Percentiles rank a stretch among this genome's conserved stretches.
phyloP scores from a whole-genome alignment of 1,140 invertebrate species.

The Macrosteles quadrilineatus region DNA sequence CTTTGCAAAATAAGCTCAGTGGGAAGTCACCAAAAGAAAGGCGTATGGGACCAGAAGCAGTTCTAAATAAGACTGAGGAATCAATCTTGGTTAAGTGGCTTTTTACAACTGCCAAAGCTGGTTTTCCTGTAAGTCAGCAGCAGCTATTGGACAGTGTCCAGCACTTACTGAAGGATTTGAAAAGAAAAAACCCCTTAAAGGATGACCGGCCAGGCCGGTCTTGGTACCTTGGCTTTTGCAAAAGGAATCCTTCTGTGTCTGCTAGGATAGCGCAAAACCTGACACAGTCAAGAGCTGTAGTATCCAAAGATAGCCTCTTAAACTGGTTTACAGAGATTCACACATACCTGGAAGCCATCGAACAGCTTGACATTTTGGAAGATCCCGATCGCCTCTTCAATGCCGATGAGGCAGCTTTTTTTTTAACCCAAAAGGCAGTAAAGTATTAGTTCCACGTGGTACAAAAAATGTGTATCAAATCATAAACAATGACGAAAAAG shows the following conservation, averaged over 20 bases:
- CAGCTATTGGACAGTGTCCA: slow-evolving; percentile 48
- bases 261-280: too few species aligned
- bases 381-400: slow-evolving; percentile 48
- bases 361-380: slow-evolving; percentile 41
- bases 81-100: slow-evolving; percentile 45
- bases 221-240: slow-evolving; percentile 40
- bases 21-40: slow-evolving; percentile 41
- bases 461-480: slow-evolving; percentile 44
- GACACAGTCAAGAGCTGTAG: too few species aligned
- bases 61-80: slow-evolving; percentile 44
- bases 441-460: too few species aligned
- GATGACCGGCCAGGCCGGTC: slow-evolving; percentile 15
- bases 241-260: too few species aligned
- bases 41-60: slow-evolving; percentile 42
- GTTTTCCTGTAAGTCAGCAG: slow-evolving; percentile 47
- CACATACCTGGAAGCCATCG: slow-evolving; percentile 41
- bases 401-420: too few species aligned
- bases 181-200: slow-evolving; percentile 37
- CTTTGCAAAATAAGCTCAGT: slow-evolving; percentile 40
- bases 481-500: slow-evolving; percentile 47
- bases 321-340: slow-evolving; percentile 45
- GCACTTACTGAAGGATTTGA: slow-evolving; percentile 45
- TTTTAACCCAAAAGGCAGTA: too few species aligned
- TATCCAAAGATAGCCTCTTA: too few species aligned
- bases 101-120: slow-evolving; percentile 43